phyloP scores from a whole-genome alignment of 92 coral and sea anemone species.

The Pocillopora meandrina region DNA sequence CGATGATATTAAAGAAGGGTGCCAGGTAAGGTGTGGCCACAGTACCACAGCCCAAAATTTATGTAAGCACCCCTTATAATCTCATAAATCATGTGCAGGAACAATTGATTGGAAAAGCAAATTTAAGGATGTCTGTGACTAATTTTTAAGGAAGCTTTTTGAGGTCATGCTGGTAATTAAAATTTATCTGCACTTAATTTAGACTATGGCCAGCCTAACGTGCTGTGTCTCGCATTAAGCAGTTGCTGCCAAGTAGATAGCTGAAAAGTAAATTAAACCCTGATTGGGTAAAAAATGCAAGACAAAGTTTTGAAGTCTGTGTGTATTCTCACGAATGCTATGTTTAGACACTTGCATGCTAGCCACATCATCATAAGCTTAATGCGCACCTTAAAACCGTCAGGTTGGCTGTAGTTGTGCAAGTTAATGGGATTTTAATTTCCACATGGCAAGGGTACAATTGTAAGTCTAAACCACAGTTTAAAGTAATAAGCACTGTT shows the following conservation, averaged over 20 bases:
- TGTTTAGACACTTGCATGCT: not conserved
- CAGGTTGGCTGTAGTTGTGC: conserved; percentile 33
- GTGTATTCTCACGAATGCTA: not conserved
- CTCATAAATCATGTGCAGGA: too few relatives aligned
- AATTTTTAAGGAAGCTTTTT: not conserved
- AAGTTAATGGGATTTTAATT: conserved; percentile 4
- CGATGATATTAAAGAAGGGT: conserved; percentile 72
- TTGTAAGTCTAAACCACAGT: not conserved
- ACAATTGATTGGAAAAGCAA: not conserved
- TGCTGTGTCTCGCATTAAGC: conserved; percentile 37
- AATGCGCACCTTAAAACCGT: conserved; percentile 19
- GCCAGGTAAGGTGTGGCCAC: conserved; percentile 86
- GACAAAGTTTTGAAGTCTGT: not conserved
- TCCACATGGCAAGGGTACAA: not conserved
- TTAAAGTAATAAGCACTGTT: conserved; percentile 10
- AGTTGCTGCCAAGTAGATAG: not conserved
- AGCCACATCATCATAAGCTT: not conserved
- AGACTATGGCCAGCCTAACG: conserved; percentile 43
- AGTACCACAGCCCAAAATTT: not conserved
- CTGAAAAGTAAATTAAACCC: not conserved
- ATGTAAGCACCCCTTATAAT: too few relatives aligned
- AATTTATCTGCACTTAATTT: conserved; percentile 6
- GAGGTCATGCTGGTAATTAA: conserved; percentile 27
- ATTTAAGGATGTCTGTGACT: conserved; percentile 12
- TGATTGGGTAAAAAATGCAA: not conserved